Evolutionary conservation across 1,140 invertebrate species (phyloP), one percentile per base, ranked within the genome.

Genomic region (Meloidogyne hapla): DNA sequence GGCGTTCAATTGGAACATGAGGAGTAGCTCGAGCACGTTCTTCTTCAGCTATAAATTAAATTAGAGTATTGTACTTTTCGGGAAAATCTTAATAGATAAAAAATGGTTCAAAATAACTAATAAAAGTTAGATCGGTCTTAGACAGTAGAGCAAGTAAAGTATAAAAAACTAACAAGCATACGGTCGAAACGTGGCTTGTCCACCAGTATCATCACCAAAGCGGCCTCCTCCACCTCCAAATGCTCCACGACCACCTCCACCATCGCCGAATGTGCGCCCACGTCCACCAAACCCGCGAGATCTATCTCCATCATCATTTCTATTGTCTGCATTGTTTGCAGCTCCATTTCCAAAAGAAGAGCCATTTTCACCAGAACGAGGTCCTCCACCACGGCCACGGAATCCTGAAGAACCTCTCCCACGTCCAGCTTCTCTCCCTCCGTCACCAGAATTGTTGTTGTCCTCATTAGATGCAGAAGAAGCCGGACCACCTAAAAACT

Each of bases 41-140:
- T 69, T 75, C 74, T 21, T 74, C 65, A 69, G 62, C 74, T 74
- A 61, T 10, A 75, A 42, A n/a, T n/a, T n/a, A n/a, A n/a, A n/a
- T n/a, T n/a, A n/a, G n/a, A n/a, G n/a, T n/a, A n/a, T n/a, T n/a
- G n/a, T n/a, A n/a, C n/a, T n/a, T n/a, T n/a, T n/a, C n/a, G n/a
- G n/a, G n/a, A n/a, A n/a, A n/a, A n/a, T n/a, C n/a, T n/a, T n/a
- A n/a, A n/a, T n/a, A n/a, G n/a, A n/a, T n/a, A n/a, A n/a, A n/a
- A n/a, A n/a, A n/a, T n/a, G n/a, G n/a, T n/a, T n/a, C n/a, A n/a
- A n/a, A n/a, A n/a, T n/a, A n/a, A n/a, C n/a, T n/a, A n/a, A n/a
- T n/a, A n/a, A n/a, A n/a, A n/a, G n/a, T n/a, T n/a, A n/a, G n/a
- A n/a, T n/a, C n/a, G n/a, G n/a, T n/a, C n/a, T n/a, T n/a, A n/a